Evolutionary conservation across 2,888 invertebrate species (phyloP).

Genomic region (Linnaemya vulpina): DNA sequence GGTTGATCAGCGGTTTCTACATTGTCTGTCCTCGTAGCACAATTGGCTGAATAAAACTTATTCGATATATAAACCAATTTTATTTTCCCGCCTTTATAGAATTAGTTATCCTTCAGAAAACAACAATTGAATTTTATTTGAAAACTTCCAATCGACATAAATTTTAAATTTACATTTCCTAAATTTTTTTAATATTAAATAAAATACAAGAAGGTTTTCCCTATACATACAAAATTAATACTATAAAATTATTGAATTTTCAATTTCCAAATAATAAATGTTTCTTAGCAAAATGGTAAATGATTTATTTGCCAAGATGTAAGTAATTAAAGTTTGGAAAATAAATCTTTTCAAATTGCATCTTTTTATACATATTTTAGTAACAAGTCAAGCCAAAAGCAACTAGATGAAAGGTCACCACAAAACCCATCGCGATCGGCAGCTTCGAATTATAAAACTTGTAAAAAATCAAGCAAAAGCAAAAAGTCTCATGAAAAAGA

Average conservation of each 20-base stretch:
- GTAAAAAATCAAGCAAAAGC: conserved; percentile 68
- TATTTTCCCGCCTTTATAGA: too few relatives aligned
- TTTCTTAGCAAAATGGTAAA: conserved; percentile 73
- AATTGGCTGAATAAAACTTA: too few relatives aligned
- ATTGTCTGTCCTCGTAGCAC: too few relatives aligned
- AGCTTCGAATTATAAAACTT: conserved; percentile 45
- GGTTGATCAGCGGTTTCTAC: too few relatives aligned
- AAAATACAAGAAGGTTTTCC: background rate
- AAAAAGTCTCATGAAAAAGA: conserved; percentile 69
- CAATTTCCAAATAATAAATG: conserved; percentile 47
- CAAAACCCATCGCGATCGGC: conserved; percentile 48
- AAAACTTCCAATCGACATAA: background rate
- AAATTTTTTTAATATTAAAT: background rate
- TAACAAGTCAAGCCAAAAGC: conserved; percentile 60
- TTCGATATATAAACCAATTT: too few relatives aligned
- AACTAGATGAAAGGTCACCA: conserved; percentile 28
- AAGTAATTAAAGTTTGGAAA: conserved; percentile 2
- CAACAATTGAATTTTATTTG: too few relatives aligned
- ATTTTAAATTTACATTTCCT: background rate
- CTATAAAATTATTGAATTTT: conserved; percentile 15
- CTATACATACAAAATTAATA: background rate
- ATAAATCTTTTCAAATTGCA: background rate
- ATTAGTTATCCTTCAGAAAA: too few relatives aligned
- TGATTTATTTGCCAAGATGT: conserved; percentile 71
- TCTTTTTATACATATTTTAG: conserved; percentile 49